Evolutionary conservation across 1,140 invertebrate species (phyloP), one percentile per base, ranked within the genome.

Genomic region (Drosophila ambigua): DNA sequence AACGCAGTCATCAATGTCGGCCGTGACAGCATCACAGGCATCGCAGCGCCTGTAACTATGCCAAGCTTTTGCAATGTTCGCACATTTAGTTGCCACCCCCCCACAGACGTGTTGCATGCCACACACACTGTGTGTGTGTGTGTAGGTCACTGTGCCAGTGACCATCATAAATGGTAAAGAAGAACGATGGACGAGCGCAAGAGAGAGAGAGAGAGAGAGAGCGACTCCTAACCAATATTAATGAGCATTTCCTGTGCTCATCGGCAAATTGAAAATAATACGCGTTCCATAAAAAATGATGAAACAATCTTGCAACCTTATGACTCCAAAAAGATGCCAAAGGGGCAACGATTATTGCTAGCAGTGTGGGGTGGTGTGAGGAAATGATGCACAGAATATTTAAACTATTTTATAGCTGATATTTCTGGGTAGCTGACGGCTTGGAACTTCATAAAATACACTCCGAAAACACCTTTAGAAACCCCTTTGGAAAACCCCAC

Each of bases 1-100:
- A 87, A 88, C 72, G 83, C 72, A 87, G 83, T 87, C 83, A 88
- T 87, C 83, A 87, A 87, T 87, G 83, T 83, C 79, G 72, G 69
- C 35, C 83, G 72, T 81, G 84, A 75, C 72, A 73, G 79, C 75
- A 68, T 68, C 75, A 78, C 35, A 5, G 35, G 35, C 35, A 39
- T 13, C 35, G 4, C 52, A 54, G 35, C 71, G 79, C 83, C 83
- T 72, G 74, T 78, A 87, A 85, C 66, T 72, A 83, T 88, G 72
- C 64, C 64, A 84, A 80, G 80, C 80, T 84, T 79, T 62, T 83
- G 81, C 77, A 77, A 71, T 74, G 81, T 72, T 82, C 83, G 75
- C 83, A 82, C 74, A 82, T 78, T 68, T 72, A 50, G 55, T 35
- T n/a, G 7, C 15, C 7, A 45, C 11, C 45, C 57, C 41, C 20